phyloP scores from a whole-genome alignment of 2,888 invertebrate genomes.

The Trissoscelio sp. region DNA sequence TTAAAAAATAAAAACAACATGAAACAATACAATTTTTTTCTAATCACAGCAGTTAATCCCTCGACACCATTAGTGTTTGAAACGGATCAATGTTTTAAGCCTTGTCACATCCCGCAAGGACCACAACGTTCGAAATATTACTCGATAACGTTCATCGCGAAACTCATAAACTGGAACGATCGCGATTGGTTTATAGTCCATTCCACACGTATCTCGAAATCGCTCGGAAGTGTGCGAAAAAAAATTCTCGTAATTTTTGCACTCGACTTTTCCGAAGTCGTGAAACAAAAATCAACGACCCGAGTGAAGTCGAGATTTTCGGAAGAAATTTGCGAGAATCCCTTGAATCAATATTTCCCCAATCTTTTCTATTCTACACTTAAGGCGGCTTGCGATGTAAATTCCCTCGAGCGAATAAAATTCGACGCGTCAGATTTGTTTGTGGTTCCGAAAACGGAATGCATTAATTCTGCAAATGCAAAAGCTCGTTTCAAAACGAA shows the following conservation, averaged over 20 bases:
- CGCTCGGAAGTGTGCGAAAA: slow-evolving; percentile 4
- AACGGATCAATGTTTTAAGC: slow-evolving; percentile 6
- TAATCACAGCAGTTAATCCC: neutral
- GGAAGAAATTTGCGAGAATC: too few relatives aligned
- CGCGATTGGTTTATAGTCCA: slow-evolving; percentile 33
- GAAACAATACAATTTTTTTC: too few relatives aligned
- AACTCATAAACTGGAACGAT: slow-evolving; percentile 40
- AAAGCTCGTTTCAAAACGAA: neutral
- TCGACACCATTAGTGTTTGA: slow-evolving; percentile 1
- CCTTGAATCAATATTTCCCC: slow-evolving; percentile 21
- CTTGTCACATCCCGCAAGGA: slow-evolving; percentile 12
- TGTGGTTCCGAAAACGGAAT: neutral
- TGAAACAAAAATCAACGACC: neutral
- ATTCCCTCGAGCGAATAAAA: slow-evolving; percentile 18
- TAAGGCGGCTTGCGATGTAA: slow-evolving; percentile 23
- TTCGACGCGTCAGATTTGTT: slow-evolving; percentile 19
- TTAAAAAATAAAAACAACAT: too few relatives aligned
- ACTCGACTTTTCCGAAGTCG: neutral
- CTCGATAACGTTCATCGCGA: slow-evolving; percentile 27
- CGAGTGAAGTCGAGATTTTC: neutral
- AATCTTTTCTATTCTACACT: slow-evolving; percentile 5
- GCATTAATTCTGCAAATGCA: slow-evolving; percentile 2
- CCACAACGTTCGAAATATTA: slow-evolving; percentile 32
- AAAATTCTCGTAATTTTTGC: slow-evolving; percentile 6
- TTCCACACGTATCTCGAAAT: slow-evolving; percentile 13